Evolutionary conservation across 1,140 invertebrate species (phyloP), one percentile per base, ranked within the genome.

Genomic region (Zaprionus capensis): DNA sequence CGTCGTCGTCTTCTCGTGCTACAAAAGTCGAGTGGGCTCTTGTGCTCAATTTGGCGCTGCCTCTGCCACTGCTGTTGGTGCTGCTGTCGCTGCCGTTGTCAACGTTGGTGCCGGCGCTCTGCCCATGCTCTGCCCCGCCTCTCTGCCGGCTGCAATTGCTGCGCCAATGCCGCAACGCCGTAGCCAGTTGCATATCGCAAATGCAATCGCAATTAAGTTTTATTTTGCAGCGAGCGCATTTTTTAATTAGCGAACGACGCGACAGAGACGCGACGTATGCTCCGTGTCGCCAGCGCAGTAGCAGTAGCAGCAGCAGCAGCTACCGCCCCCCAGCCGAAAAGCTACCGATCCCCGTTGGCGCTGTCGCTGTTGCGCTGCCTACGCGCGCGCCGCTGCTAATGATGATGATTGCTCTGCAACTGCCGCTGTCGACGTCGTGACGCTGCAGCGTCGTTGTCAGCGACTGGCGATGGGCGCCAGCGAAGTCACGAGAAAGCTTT

Each of bases 181-280:
- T 55, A 36, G 49, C 51, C 61, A n/a, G 41, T 59, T 24, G 38
- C 73, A 71, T 88, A 88, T 88, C 85, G 79, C 86, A 81, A 90
- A 85, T 88, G 79, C 78, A 90, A 88, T 88, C 85, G 85, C 85
- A 88, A 88, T 88, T 88, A 88, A 88, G 85, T 88, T 88, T 88
- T 88, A 88, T 88, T 88, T 88, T 88, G 85, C 77, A 81, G 85
- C 81, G 79, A 88, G 85, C 68, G 69, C 82, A 88, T 90, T 88
- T 88, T 88, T 88, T 88, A 88, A 88, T 88, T 88, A 88, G 85
- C 86, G 68, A 75, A 55, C 71, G 64, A 78, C 84, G 85, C 41
- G 41, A 44, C 41, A n/a, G 41, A 2, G 67, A 71, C 85, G 81
- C 81, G 78, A 74, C 76, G 51, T 69, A 74, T 65, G 76, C 71